Conservation (phyloP, 2,888 invertebrate species). For the Rhamphomyia laevipes region DNA sequence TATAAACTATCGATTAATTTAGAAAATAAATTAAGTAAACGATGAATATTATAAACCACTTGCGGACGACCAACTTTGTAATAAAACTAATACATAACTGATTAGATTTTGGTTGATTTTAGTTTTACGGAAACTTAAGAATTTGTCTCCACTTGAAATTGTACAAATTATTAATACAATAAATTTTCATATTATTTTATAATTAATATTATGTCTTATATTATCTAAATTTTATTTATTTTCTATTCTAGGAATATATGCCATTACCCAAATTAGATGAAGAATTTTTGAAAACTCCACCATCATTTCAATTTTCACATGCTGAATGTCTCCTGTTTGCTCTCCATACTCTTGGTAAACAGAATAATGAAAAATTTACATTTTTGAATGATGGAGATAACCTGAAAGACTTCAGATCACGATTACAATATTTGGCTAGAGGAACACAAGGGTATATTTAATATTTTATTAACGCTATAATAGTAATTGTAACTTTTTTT, state of each 20-base stretch:
- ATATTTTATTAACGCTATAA: conserved; percentile 45
- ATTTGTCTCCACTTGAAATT: too few relatives aligned
- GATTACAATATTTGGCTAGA: conserved; percentile 85
- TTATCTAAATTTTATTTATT: conserved; percentile 3
- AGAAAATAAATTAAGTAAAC: too few relatives aligned
- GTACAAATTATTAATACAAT: background rate
- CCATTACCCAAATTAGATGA: conserved; percentile 70
- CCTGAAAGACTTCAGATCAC: conserved; percentile 73
- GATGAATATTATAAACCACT: too few relatives aligned
- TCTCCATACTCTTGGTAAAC: conserved; percentile 64
- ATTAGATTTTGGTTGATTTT: too few relatives aligned
- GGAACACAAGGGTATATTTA: conserved; percentile 71
- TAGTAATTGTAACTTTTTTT: too few relatives aligned
- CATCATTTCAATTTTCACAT: conserved; percentile 84
- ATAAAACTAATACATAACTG: too few relatives aligned
- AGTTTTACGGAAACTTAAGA: too few relatives aligned
- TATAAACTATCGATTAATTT: too few relatives aligned
- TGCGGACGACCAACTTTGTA: too few relatives aligned
- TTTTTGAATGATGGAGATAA: conserved; percentile 56
- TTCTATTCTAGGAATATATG: conserved; percentile 60
- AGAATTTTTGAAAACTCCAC: conserved; percentile 47
- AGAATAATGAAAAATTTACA: conserved; percentile 63
- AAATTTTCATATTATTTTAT: background rate
- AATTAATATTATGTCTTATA: background rate
- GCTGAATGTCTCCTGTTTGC: conserved; percentile 82